phyloP scores from a whole-genome alignment of 2,888 invertebrate genomes.

The Chrysomela aeneicollis region DNA sequence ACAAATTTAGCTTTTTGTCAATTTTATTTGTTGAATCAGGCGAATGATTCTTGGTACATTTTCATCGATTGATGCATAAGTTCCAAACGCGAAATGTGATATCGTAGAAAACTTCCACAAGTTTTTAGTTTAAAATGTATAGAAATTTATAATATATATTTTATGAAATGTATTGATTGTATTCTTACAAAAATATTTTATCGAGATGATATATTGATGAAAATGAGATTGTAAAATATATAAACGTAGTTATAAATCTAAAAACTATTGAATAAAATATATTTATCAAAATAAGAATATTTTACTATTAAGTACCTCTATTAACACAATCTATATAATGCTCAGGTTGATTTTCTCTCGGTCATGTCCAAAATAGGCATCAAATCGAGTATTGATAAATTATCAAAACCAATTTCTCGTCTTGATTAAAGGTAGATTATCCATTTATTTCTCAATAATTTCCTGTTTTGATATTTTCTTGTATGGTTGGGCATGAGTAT shows the following conservation, averaged over 20 bases:
- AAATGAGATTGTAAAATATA: constrained; percentile 37
- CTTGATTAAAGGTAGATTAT: no score
- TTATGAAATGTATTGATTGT: constrained; percentile 57
- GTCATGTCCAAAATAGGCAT: no score
- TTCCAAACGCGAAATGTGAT: constrained; percentile 59
- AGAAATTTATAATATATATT: constrained; percentile 58
- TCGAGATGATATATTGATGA: constrained; percentile 36
- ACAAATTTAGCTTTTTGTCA: no score
- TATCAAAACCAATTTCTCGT: no score
- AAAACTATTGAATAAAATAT: constrained; percentile 27
- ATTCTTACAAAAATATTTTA: constrained; percentile 53
- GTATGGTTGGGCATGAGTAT: no score
- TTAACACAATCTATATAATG: no score
- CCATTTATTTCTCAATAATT: no score
- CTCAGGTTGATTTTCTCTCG: no score
- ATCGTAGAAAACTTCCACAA: constrained; percentile 57
- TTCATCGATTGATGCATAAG: constrained; percentile 42
- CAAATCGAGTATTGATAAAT: no score
- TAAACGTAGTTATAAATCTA: constrained; percentile 36
- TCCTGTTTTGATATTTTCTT: no score
- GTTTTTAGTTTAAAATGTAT: constrained; percentile 55
- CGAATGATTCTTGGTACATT: constrained; percentile 31
- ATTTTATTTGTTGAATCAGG: not conserved
- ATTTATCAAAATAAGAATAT: not conserved
- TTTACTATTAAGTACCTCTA: not conserved